These are phyloP conservation scores for Ennomos erosarius DNA, from an alignment of 2,888 invertebrate genomes.

Conservation along the genomic window DNA sequence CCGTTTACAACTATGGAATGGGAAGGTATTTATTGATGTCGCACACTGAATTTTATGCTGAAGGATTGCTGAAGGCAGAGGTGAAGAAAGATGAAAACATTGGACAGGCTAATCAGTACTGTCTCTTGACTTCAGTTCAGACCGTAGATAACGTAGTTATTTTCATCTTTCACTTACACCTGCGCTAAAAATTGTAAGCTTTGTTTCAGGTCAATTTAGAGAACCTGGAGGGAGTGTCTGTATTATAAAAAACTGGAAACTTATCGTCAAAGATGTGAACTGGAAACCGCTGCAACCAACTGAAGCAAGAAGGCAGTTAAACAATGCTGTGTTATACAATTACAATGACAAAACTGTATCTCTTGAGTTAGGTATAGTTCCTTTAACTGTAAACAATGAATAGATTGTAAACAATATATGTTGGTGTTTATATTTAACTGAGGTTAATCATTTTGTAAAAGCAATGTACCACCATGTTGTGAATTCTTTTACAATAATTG, in stretches of 20 bases:
- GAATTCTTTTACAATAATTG: no score
- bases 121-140: no score
- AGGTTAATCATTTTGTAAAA: no score
- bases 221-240: constrained; percentile 92
- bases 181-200: background rate
- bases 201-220: constrained; percentile 89
- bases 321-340: constrained; percentile 90
- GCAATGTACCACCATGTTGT: no score
- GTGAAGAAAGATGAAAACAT: no score
- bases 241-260: constrained; percentile 90
- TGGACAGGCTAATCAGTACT: no score
- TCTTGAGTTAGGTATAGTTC: constrained; percentile 81
- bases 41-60: background rate
- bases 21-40: constrained; percentile 61
- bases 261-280: constrained; percentile 93
- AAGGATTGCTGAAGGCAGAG: no score
- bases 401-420: no score
- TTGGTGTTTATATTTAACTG: no score
- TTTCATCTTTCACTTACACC: no score
- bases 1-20: constrained; percentile 92
- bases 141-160: no score
- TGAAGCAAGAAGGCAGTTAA: constrained; percentile 93
- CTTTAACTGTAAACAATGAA: background rate
- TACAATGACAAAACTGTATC: constrained; percentile 81
- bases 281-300: constrained; percentile 92